phyloP scores from a whole-genome alignment of 2,888 invertebrate species.

The Nineta flava region DNA sequence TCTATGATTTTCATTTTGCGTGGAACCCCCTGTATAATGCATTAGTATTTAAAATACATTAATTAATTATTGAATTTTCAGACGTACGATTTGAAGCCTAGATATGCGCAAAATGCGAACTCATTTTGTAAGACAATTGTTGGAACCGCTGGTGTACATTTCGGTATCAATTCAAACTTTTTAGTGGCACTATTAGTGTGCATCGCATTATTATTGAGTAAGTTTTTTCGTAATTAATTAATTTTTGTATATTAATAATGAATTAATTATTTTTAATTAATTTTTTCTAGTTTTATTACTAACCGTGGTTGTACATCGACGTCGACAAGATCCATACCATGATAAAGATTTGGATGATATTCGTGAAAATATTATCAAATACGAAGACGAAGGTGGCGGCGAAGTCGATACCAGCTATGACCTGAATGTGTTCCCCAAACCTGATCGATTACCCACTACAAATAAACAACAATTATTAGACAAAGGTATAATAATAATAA shows the following conservation, averaged over 20 bases:
- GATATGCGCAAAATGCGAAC: constrained; percentile 51
- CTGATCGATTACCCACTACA: neutral
- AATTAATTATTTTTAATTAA: constrained; percentile 8
- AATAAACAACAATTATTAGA: constrained; percentile 2
- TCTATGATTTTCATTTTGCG: too few species aligned
- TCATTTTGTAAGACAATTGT: constrained; percentile 58
- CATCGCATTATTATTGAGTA: constrained; percentile 64
- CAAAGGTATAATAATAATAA: constrained; percentile 2
- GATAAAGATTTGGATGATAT: constrained; percentile 92
- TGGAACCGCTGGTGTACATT: constrained; percentile 54
- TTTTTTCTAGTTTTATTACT: constrained; percentile 54
- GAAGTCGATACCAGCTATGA: constrained; percentile 93
- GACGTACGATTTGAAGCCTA: constrained; percentile 77
- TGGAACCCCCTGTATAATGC: too few species aligned
- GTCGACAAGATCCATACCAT: constrained; percentile 70
- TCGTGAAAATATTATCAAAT: constrained; percentile 91
- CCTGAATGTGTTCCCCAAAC: constrained; percentile 48
- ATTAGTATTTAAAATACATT: too few species aligned
- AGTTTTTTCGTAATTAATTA: constrained; percentile 27
- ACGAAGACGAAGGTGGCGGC: constrained; percentile 97
- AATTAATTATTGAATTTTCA: constrained; percentile 20
- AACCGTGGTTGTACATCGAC: constrained; percentile 79
- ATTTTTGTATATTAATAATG: too few species aligned
- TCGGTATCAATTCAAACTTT: constrained; percentile 74
- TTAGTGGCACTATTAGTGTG: constrained; percentile 82